Evolutionary conservation across 2,113 vertebrate genomes (phyloP), one percentile per base, ranked within the genome.

Genomic region (Upupa epops): DNA sequence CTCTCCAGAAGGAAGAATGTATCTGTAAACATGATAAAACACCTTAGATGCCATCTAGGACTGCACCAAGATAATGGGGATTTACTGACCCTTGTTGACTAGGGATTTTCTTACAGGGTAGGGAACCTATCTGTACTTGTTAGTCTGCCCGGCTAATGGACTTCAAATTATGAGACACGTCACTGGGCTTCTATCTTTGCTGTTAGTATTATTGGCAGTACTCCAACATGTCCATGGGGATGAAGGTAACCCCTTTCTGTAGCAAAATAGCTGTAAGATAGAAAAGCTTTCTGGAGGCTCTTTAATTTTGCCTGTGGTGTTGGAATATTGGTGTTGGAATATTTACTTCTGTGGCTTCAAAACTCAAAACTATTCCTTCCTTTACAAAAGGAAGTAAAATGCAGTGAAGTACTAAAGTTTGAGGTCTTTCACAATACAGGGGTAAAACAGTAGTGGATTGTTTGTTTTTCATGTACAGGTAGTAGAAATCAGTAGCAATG

Each of bases 231-330:
- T 64, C 85, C 81, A 83, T 78, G 72, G 76, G 37, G 54, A 42
- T 80, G 73, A 77, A 87, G 91, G 81, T 6, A 83, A 88, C 93
- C 83, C 83, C 28, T 7, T 78, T 90, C 65, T 83, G 65, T 60
- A 72, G 72, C 75, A 89, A 52, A 82, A 60, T 0, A 65, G 93
- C 89, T 76, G 64, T 60, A 87, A 91, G 80, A 42, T 60, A 64
- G 9, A 68, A 89, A 83, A 83, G 40, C 64, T 81, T 75, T 74
- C 32, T 74, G 56, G 76, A 29, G 45, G 31, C 56, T 75, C 60
- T 86, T 88, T 60, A 76, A 31, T 89, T 84, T 66, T 70, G 45
- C 36, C 60, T 48, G 0, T 3, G 0, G 55, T 70, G 45, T 70
- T 86, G 55, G 88, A 59, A 52, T 69, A 42, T 64, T 78, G 61